A percentile compares a stretch with the other conserved stretches of the same genome.
Conservation (phyloP, 2,888 invertebrate genomes). For the Drosophila pseudotakahashii region DNA sequence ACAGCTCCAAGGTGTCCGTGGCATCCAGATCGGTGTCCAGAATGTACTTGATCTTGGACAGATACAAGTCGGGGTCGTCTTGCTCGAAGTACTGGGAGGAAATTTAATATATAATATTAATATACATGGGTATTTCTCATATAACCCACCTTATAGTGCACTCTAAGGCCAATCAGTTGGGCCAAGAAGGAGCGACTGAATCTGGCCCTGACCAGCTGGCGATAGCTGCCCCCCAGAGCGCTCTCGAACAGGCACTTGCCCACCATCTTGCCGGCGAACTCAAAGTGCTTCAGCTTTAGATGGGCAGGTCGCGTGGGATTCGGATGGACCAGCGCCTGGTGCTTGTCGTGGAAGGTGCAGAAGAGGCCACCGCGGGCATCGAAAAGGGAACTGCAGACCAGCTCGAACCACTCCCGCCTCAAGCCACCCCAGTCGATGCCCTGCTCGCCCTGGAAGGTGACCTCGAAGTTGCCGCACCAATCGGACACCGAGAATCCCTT, state of each 20-base stretch:
- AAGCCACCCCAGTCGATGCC: conserved; percentile 98
- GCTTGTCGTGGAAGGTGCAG: conserved; percentile 92
- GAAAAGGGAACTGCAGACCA: conserved; percentile 94
- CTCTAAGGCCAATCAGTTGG: conserved; percentile 95
- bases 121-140: too few species aligned
- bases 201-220: conserved; percentile 94
- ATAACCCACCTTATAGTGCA: conserved; percentile 92
- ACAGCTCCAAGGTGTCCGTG: conserved; percentile 91
- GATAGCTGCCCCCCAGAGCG: conserved; percentile 93
- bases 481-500: conserved; percentile 93
- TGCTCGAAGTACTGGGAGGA: conserved; percentile 93
- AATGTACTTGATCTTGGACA: conserved; percentile 96
- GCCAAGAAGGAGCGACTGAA: conserved; percentile 97
- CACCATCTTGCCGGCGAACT: conserved; percentile 96
- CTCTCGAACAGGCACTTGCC: conserved; percentile 98
- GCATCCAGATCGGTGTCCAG: conserved; percentile 94
- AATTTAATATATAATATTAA: conserved; percentile 26
- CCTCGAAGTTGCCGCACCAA: conserved; percentile 97
- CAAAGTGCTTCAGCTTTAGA: conserved; percentile 94
- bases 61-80: conserved; percentile 96
- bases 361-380: conserved; percentile 93
- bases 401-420: conserved; percentile 96
- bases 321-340: conserved; percentile 95
- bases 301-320: conserved; percentile 91
- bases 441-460: conserved; percentile 96